A percentile compares a stretch with the other conserved stretches of the same genome.
phyloP scores from a whole-genome alignment of 1,140 invertebrate genomes.

The Calephelis nemesis region DNA sequence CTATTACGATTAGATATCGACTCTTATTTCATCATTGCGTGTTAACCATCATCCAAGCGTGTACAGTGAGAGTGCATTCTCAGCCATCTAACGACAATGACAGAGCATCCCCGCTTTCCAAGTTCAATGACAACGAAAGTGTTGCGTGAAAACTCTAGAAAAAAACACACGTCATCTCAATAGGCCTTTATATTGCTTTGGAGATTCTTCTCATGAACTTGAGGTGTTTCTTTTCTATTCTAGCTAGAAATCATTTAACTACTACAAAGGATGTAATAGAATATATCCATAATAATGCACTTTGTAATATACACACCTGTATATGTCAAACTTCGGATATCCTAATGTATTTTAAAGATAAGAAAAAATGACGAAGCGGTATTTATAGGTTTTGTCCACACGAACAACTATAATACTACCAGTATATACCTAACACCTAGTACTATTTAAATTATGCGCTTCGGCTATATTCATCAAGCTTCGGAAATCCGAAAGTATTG shows the following conservation, averaged over 20 bases:
- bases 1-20: slow-evolving; percentile 17
- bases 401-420: too few relatives aligned
- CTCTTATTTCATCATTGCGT: slow-evolving; percentile 13
- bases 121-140: slow-evolving; percentile 78
- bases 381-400: too few relatives aligned
- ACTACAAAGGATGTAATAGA: too few relatives aligned
- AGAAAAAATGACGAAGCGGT: too few relatives aligned
- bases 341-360: too few relatives aligned
- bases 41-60: slow-evolving; percentile 35
- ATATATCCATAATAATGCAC: too few relatives aligned
- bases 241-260: slow-evolving; percentile 1
- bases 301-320: too few relatives aligned
- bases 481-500: too few relatives aligned
- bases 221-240: background rate
- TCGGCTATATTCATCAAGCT: too few relatives aligned
- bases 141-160: slow-evolving; percentile 65
- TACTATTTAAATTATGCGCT: too few relatives aligned
- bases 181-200: slow-evolving; percentile 7
- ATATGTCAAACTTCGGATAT: too few relatives aligned
- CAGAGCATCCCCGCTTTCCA: slow-evolving; percentile 73
- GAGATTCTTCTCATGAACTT: slow-evolving; percentile 12
- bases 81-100: slow-evolving; percentile 70
- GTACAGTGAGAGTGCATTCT: slow-evolving; percentile 73
- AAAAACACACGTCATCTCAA: slow-evolving; percentile 26
- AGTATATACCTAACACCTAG: too few relatives aligned